Base-by-base conservation (phyloP, 1,140 invertebrate species). In the Calephelis nemesis region DNA sequence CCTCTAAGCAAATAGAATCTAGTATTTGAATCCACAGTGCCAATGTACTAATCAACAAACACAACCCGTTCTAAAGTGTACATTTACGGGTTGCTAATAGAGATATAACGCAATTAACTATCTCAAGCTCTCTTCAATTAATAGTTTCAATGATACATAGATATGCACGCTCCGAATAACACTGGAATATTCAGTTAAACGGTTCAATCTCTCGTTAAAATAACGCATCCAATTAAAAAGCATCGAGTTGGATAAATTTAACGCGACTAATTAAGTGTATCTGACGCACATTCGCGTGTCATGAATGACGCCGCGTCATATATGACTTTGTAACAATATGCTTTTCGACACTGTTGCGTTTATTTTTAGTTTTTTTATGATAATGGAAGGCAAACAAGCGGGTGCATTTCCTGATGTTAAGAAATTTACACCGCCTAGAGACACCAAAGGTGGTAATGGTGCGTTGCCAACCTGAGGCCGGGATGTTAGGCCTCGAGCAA, bases 181-280 rank as follows among this genome's bases (percentile, higher is more conserved):
- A 30, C 13, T 42, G 39, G 50, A 66, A 58, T 66, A 45, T 58
- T 66, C 65, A 54, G 50, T 66, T 65, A 58, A 65, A 67, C 66
- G 69, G 62, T 62, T 73, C 69, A 72, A 69, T 74, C 66, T 74
- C 62, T 65, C 64, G 69, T 72, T 66, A 68, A 68, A 76, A 78
- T 69, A 75, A 72, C 48, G 49, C 74, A 63, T 74, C 75, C 72
- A 79, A 74, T 73, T 74, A 76, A 69, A 76, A 76, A 70, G 58
- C 71, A 68, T 71, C 52, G 62, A 65, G 40, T 72, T 47, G 67
- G 65, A 73, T 78, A 80, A 80, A 78, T 78, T 76, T 75, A 80
- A 77, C 69, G 73, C 64, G 71, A 81, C 74, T 84, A 84, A 86
- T 85, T 78, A 81, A 78, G 73, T 71, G 74, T 67, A 68, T 68